phyloP scores from a whole-genome alignment of 1,140 invertebrate species.

The Pseudomyrmex dendroicus region DNA sequence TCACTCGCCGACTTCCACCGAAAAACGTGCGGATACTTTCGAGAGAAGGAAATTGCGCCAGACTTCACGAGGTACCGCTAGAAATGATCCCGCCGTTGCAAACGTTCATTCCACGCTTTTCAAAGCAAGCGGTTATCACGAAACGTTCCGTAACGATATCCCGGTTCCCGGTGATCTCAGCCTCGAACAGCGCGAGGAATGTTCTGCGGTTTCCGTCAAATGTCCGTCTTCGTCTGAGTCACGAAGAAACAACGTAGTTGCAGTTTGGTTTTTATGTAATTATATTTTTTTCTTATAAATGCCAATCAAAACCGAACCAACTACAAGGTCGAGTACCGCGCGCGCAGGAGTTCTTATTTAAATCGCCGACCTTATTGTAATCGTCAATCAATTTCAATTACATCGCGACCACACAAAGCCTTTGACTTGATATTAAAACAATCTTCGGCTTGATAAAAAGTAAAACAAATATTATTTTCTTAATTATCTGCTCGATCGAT shows the following conservation, averaged over 20 bases:
- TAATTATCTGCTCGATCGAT: constrained; percentile 1
- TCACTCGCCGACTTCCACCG: constrained; percentile 15
- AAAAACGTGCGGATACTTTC: constrained; percentile 36
- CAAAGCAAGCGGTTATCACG: constrained; percentile 64
- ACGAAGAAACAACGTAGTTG: background rate
- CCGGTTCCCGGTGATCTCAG: constrained; percentile 56
- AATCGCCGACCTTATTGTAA: no score
- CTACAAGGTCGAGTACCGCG: no score
- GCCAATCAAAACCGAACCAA: no score
- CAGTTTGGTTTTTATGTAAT: background rate
- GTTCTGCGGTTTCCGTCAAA: constrained; percentile 52
- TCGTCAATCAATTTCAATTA: no score
- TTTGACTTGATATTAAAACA: background rate
- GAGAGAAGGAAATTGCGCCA: constrained; percentile 30
- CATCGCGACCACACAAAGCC: background rate
- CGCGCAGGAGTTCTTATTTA: no score
- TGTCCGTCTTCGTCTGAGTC: background rate
- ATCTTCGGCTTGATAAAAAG: background rate
- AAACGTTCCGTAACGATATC: constrained; percentile 51
- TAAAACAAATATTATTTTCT: constrained; percentile 16
- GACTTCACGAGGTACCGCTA: constrained; percentile 55
- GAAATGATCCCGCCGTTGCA: constrained; percentile 36
- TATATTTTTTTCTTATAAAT: background rate
- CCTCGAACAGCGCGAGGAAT: constrained; percentile 42
- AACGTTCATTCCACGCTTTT: constrained; percentile 57